Evolutionary conservation across 2,888 invertebrate genomes (phyloP), one percentile per base, ranked within the genome.

Genomic region (Seladonia tumulorum): DNA sequence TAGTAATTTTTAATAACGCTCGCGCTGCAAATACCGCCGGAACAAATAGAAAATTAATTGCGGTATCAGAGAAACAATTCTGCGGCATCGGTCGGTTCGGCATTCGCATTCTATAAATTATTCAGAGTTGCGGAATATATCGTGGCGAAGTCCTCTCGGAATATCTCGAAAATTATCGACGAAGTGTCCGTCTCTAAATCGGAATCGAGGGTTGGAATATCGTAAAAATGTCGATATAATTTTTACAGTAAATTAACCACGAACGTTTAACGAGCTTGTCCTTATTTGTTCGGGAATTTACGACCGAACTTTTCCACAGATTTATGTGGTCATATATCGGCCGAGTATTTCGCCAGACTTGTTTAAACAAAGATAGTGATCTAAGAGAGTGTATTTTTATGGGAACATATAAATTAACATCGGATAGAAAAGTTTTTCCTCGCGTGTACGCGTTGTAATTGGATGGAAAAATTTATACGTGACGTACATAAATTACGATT

Each of bases 71-170:
- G 66, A 22, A 66, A 66, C 66, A 66, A 66, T 66, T 77, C 74
- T 35, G 35, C 66, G 66, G 66, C 35, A 35, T 66, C 35, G 66
- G 66, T 66, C 35, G 22, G 66, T 66, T 66, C 35, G 35, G 35
- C 66, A 66, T 35, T 35, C 66, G 66, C 35, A 22, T 66, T 66
- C 66, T 22, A 66, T 66, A 66, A 66, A 66, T 66, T 66, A 66
- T 66, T 66, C 66, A 66, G 66, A 22, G 66, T 66, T 66, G 66
- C 66, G 66, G 66, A 66, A 29, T 66, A 66, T 66, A 66, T 35
- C 35, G 66, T 22, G 18, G 35, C 35, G 18, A 66, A 66, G 35
- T 66, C 22, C 8, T 66, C 66, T 66, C 66, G 66, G 35, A 18
- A 66, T 66, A 35, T 66, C 66, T 66, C 35, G 66, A 35, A 35